Evolutionary conservation across 2,797 vertebrate genomes (phyloP), one percentile per base, ranked within the genome.

Genomic region (Remorina albescens): DNA sequence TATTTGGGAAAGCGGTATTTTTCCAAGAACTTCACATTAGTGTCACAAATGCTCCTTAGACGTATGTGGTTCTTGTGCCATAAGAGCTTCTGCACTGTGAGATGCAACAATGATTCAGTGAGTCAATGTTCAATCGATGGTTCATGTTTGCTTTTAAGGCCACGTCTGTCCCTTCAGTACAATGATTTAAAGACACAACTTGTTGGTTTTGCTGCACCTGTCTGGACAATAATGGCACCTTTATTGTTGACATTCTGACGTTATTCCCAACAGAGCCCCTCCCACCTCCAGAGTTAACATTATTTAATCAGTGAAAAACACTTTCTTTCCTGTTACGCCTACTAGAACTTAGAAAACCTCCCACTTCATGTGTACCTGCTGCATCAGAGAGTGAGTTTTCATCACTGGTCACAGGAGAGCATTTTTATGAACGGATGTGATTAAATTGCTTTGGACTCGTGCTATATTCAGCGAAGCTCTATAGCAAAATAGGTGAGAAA

Each of bases 11-110:
- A 56, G 42, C 13, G 44, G 28, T 19, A 54, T 46, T 82, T 76
- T 71, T n/a, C 13, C 47, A 57, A 36, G 89, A 90, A 82, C 80
- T 81, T 36, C 90, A 82, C 87, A 67, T 80, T 71, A 61, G 80
- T 55, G 53, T 88, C 87, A 85, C 75, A 83, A 50, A 66, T 71
- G 63, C 57, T 81, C 50, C 54, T 87, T 71, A 83, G 88, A 82
- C 83, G 82, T 53, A 92, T 46, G 60, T 77, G 65, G 66, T 76
- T 84, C 23, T 64, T 18, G 39, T 78, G 89, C 77, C 85, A 84
- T 1, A 13, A 19, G 2, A 10, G 16, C 55, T 18, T 1, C 67
- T 41, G 72, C 32, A 11, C 21, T 0, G 0, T 15, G 26, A 53
- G 16, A 68, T 77, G 30, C 21, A 50, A 16, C 19, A 59, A 26